phyloP scores from a whole-genome alignment of 1,140 invertebrate species.

The Eupeodes corollae region DNA sequence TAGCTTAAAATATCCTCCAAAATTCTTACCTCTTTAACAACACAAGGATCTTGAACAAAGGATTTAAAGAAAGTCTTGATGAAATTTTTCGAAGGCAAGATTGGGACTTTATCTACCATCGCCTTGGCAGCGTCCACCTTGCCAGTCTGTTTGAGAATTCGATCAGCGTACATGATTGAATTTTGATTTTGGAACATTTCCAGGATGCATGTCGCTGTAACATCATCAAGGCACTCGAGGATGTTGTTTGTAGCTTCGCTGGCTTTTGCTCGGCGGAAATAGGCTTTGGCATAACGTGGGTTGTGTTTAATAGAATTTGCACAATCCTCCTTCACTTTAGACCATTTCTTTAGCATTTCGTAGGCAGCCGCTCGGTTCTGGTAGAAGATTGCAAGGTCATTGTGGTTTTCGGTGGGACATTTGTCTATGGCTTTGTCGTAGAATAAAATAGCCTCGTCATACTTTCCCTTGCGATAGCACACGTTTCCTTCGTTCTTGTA shows the following conservation, averaged over 20 bases:
- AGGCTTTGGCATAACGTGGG: slow-evolving; percentile 80
- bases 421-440: slow-evolving; percentile 82
- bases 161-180: slow-evolving; percentile 70
- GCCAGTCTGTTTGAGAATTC: slow-evolving; percentile 67
- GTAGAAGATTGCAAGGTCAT: slow-evolving; percentile 80
- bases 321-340: slow-evolving; percentile 76
- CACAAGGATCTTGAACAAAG: slow-evolving; percentile 68
- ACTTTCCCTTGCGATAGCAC: slow-evolving; percentile 75
- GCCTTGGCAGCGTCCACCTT: slow-evolving; percentile 58
- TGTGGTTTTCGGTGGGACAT: slow-evolving; percentile 61
- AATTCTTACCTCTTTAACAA: no score
- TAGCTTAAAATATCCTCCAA: slow-evolving; percentile 30
- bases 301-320: slow-evolving; percentile 74
- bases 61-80: slow-evolving; percentile 74
- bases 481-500: slow-evolving; percentile 82
- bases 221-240: slow-evolving; percentile 74
- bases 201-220: slow-evolving; percentile 81
- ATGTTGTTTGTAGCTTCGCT: slow-evolving; percentile 68
- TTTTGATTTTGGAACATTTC: slow-evolving; percentile 75
- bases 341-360: slow-evolving; percentile 82
- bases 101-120: slow-evolving; percentile 52
- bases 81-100: slow-evolving; percentile 72
- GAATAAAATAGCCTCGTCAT: slow-evolving; percentile 72
- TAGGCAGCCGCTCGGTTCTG: slow-evolving; percentile 92
- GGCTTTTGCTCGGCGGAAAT: slow-evolving; percentile 70